Percentiles rank a stretch among this genome's conserved stretches.
These are phyloP conservation scores for Saxicola maurus DNA, from an alignment of 2,797 vertebrate genomes.

Conservation along the genomic window DNA sequence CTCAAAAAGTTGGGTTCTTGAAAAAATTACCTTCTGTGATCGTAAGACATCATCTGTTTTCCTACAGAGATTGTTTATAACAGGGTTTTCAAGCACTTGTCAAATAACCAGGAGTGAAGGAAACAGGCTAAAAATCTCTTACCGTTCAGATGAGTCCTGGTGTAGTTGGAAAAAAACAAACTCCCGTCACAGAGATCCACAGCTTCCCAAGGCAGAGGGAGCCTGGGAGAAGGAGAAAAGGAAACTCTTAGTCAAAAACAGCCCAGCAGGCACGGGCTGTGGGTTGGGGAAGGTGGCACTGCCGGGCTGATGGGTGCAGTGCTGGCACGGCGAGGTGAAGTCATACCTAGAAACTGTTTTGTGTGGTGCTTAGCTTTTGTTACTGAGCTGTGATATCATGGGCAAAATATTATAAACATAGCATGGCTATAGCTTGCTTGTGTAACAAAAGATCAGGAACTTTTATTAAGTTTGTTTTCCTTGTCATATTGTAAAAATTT, in stretches of 20 bases:
- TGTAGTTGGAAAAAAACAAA: constrained; percentile 23
- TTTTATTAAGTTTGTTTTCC: constrained; percentile 88
- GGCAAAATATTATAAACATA: constrained; percentile 87
- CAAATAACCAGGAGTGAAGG: constrained; percentile 62
- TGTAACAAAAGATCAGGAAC: constrained; percentile 79
- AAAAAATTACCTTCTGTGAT: constrained; percentile 66
- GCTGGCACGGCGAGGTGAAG: constrained; percentile 71
- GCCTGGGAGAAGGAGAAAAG: constrained; percentile 56
- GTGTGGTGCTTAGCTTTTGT: constrained; percentile 71
- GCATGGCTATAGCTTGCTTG: constrained; percentile 71
- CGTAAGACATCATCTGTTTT: constrained; percentile 43
- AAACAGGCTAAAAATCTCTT: constrained; percentile 60
- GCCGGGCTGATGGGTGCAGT: constrained; percentile 15
- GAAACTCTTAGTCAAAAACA: background rate
- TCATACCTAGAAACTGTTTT: constrained; percentile 76
- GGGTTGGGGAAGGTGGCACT: constrained; percentile 65
- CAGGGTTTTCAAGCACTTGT: constrained; percentile 62
- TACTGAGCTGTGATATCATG: constrained; percentile 83
- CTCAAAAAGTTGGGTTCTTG: constrained; percentile 57
- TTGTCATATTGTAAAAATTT: constrained; percentile 94
- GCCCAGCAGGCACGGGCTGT: background rate
- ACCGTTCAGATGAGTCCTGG: constrained; percentile 33
- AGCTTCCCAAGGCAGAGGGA: constrained; percentile 56
- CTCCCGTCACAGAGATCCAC: constrained; percentile 31
- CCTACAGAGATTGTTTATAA: constrained; percentile 51